These are phyloP conservation scores for Grammomys dolichurus DNA, from an alignment of 2,113 vertebrate genomes.

Conservation along the genomic window DNA sequence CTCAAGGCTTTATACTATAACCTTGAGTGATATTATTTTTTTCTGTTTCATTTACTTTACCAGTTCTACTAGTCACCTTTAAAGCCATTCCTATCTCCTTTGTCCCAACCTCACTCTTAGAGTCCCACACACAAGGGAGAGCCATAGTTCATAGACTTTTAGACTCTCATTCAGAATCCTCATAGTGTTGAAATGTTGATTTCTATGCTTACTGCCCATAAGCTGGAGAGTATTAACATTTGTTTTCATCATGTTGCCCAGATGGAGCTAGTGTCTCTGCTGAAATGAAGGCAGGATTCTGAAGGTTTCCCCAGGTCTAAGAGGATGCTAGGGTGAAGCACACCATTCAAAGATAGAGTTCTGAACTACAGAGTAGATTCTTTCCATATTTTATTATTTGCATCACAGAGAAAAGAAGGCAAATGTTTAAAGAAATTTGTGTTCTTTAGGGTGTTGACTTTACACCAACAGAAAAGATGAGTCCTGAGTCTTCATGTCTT, in stretches of 20 bases:
- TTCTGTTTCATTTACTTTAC: background rate
- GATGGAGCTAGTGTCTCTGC: background rate
- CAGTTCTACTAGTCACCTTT: background rate
- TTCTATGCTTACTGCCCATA: background rate
- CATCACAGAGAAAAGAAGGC: background rate
- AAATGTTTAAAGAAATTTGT: background rate
- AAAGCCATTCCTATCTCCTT: background rate
- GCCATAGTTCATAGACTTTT: background rate
- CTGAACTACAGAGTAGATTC: background rate
- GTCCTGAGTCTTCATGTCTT: background rate
- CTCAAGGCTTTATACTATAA: background rate
- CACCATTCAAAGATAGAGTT: background rate
- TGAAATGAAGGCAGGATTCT: background rate
- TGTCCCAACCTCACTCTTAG: background rate
- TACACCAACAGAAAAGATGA: background rate
- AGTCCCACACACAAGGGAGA: background rate
- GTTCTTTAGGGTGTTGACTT: background rate
- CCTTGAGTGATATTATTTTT: background rate
- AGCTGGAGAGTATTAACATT: background rate
- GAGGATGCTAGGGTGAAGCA: background rate
- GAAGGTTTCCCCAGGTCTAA: too few species aligned
- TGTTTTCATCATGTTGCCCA: background rate
- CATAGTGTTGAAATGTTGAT: constrained; percentile 14
- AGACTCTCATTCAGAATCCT: background rate
- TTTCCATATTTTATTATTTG: background rate